Percentiles rank a stretch among this genome's conserved stretches.
These are phyloP conservation scores for Ophioderma brevispina DNA, from an alignment of 35 echinoderm and acorn worm species.

Conservation along the genomic window DNA sequence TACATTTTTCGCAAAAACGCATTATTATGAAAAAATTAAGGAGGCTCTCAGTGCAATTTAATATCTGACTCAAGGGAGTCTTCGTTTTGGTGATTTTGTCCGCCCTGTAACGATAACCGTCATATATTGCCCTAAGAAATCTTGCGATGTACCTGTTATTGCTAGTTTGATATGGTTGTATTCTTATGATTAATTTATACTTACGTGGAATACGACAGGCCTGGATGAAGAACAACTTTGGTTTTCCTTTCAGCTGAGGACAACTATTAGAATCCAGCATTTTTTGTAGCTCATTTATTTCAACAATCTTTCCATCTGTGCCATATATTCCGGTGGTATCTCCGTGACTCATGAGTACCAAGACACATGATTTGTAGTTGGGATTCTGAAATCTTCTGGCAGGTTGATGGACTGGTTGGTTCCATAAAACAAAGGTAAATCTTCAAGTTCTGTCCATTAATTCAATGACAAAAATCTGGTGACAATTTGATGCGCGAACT, in stretches of 20 bases:
- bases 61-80: too few species aligned
- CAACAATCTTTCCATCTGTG: not conserved
- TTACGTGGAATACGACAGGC: not conserved
- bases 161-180: too few species aligned
- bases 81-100: too few species aligned
- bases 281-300: not conserved
- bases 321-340: not conserved
- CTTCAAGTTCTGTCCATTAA: not conserved
- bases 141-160: too few species aligned
- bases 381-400: not conserved
- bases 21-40: too few species aligned
- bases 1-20: too few species aligned
- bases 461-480: not conserved
- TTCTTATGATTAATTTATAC: too few species aligned
- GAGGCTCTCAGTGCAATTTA: too few species aligned
- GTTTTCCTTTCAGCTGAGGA: conserved; percentile 1
- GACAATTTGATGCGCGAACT: not conserved
- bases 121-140: too few species aligned
- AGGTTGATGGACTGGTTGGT: not conserved
- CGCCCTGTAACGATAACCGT: too few species aligned
- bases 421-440: not conserved
- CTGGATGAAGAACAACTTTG: conserved; percentile 23
- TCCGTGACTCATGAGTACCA: conserved; percentile 28
- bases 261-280: not conserved
- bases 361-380: not conserved